These are phyloP conservation scores for Alethe diademata DNA, from an alignment of 2,113 vertebrate genomes.

Conservation along the genomic window DNA sequence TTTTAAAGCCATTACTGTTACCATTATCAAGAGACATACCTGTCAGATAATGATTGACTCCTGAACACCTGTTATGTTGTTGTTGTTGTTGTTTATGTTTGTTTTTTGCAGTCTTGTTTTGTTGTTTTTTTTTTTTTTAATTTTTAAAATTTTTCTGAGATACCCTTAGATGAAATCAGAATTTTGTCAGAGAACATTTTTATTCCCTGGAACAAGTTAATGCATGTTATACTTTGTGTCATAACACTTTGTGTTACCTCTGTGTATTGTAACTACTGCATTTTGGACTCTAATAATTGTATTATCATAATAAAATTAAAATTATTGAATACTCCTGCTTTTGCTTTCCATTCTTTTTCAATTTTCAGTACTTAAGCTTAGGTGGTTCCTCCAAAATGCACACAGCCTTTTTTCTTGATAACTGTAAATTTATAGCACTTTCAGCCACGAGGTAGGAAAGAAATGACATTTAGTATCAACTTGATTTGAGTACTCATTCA, in stretches of 20 bases:
- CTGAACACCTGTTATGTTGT: background rate
- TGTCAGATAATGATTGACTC: background rate
- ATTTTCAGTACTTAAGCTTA: background rate
- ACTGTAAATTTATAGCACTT: conserved; percentile 21
- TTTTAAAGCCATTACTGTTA: background rate
- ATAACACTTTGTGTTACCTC: background rate
- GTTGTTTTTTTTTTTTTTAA: too few relatives aligned
- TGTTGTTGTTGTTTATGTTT: background rate
- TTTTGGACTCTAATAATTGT: background rate
- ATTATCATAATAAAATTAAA: background rate
- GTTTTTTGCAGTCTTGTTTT: too few relatives aligned
- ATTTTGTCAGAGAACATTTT: background rate
- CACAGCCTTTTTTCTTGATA: background rate
- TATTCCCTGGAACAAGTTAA: background rate
- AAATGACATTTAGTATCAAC: background rate
- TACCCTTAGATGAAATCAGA: background rate
- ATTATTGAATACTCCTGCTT: background rate
- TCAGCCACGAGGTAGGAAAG: background rate
- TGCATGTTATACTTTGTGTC: background rate
- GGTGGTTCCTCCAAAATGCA: background rate
- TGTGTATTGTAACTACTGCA: background rate
- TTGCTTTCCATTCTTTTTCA: background rate
- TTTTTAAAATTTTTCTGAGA: background rate
- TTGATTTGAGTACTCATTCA: background rate
- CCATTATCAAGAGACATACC: background rate